Evolutionary conservation across 2,888 invertebrate species (phyloP).

Genomic region (Heliconius aoede): DNA sequence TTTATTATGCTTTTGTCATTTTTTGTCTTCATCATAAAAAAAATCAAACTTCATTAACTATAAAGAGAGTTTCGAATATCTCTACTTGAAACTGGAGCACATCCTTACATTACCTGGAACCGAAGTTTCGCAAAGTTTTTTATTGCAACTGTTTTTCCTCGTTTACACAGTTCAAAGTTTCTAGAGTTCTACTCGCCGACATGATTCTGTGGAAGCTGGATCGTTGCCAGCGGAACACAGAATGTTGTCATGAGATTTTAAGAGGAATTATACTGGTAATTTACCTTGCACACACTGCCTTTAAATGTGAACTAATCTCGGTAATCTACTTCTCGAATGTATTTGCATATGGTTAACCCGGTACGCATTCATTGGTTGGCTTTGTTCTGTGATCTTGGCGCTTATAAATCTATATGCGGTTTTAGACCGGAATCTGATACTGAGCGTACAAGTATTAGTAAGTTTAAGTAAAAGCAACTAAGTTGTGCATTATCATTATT

Average conservation of each 20-base stretch:
- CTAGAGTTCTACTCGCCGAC: conserved; percentile 40
- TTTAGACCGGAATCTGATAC: neutral
- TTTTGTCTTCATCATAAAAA: neutral
- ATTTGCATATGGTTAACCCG: conserved; percentile 23
- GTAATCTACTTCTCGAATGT: conserved; percentile 31
- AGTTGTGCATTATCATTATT: neutral
- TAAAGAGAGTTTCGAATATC: conserved; percentile 1
- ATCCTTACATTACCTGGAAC: conserved; percentile 31
- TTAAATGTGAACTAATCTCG: conserved; percentile 27
- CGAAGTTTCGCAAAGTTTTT: conserved; percentile 43
- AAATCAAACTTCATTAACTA: neutral
- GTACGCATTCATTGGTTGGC: conserved; percentile 6
- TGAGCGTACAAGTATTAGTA: neutral
- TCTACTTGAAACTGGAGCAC: conserved; percentile 21
- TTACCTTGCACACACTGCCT: conserved; percentile 26
- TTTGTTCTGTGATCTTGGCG: conserved; percentile 22
- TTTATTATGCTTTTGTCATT: neutral
- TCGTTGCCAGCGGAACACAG: conserved; percentile 60
- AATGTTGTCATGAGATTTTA: conserved; percentile 66
- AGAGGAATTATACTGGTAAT: conserved; percentile 40
- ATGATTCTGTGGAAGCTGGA: conserved; percentile 56
- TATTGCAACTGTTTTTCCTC: conserved; percentile 45
- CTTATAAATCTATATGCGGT: conserved; percentile 9
- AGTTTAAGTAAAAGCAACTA: neutral
- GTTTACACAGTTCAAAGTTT: conserved; percentile 44